Conservation (phyloP, 2,113 vertebrate genomes). For the Cynocephalus volans region DNA sequence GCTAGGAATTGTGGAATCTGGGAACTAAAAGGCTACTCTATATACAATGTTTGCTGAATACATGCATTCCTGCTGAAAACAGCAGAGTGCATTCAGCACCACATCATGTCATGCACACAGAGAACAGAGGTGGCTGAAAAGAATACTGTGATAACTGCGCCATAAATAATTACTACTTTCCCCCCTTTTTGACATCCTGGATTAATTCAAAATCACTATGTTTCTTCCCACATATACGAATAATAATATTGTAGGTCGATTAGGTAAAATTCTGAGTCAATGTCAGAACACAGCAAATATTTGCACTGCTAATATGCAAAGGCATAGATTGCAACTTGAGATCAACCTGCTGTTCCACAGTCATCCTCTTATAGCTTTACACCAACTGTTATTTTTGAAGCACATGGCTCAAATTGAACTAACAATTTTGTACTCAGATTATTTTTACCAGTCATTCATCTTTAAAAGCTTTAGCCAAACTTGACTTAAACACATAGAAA, state of each 20-base stretch:
- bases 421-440: slow-evolving; percentile 19
- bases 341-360: not conserved
- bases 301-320: not conserved
- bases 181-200: not conserved
- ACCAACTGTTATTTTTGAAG: not conserved
- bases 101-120: slow-evolving; percentile 36
- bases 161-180: not conserved
- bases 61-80: slow-evolving; percentile 53
- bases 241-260: not conserved
- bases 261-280: not conserved
- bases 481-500: slow-evolving; percentile 45
- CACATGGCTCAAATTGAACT: not conserved
- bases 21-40: slow-evolving; percentile 71
- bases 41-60: slow-evolving; percentile 76
- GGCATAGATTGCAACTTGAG: not conserved
- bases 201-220: not conserved
- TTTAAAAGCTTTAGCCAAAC: slow-evolving; percentile 32
- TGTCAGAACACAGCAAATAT: not conserved
- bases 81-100: slow-evolving; percentile 35
- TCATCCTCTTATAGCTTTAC: not conserved
- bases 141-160: not conserved
- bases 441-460: not conserved
- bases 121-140: not conserved
- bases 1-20: slow-evolving; percentile 52
- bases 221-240: slow-evolving; percentile 13